Conservation (phyloP, 2,797 vertebrate genomes). For the Scarus forsteni region DNA sequence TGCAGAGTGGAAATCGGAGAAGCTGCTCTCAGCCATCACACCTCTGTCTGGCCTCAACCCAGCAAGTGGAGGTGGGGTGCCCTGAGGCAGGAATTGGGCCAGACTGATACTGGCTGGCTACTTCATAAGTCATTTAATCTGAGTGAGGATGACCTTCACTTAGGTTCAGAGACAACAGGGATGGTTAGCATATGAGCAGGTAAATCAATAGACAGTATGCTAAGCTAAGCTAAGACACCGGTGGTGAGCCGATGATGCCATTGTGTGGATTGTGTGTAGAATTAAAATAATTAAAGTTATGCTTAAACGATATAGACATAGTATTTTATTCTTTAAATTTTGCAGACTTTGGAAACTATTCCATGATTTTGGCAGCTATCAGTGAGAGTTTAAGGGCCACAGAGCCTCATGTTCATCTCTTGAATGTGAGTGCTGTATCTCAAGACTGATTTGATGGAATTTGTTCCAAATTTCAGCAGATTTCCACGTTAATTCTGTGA, state of each 20-base stretch:
- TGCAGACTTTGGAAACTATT: too few relatives aligned
- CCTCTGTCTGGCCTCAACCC: constrained; percentile 62
- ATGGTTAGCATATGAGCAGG: constrained; percentile 50
- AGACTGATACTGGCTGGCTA: constrained; percentile 25
- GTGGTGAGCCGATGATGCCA: constrained; percentile 34
- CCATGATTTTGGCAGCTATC: too few relatives aligned
- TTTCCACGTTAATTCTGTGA: too few relatives aligned
- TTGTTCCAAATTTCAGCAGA: too few relatives aligned
- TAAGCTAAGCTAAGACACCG: constrained; percentile 41
- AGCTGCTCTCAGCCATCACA: constrained; percentile 70
- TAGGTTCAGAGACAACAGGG: constrained; percentile 48
- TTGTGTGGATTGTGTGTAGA: constrained; percentile 32
- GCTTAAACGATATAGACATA: not conserved
- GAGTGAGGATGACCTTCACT: constrained; percentile 69
- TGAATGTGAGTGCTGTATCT: too few relatives aligned
- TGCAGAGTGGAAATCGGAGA: constrained; percentile 43
- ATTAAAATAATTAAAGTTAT: constrained; percentile 23
- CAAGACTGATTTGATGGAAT: too few relatives aligned
- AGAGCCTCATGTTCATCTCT: too few relatives aligned
- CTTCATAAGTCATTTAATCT: constrained; percentile 31
- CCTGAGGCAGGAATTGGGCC: constrained; percentile 35
- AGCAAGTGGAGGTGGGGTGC: constrained; percentile 39
- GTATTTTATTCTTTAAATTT: not conserved
- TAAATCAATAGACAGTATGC: constrained; percentile 70
- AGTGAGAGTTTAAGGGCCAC: too few relatives aligned